phyloP scores from a whole-genome alignment of 1,140 invertebrate genomes.

The Diachasma alloeum region DNA sequence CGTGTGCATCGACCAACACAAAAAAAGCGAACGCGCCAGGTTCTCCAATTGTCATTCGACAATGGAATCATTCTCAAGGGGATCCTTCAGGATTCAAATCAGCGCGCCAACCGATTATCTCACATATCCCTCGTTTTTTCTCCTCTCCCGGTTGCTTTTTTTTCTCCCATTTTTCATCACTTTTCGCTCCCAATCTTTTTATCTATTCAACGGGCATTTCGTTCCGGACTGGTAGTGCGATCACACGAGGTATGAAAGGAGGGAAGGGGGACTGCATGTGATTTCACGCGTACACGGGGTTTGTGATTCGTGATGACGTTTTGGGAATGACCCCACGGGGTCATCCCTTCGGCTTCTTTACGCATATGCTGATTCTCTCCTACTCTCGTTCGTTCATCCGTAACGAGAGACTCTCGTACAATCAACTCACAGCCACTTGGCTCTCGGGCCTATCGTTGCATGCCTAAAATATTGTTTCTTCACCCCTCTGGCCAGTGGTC shows the following conservation, averaged over 20 bases:
- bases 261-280: background rate
- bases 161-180: background rate
- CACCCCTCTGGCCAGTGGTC: no score
- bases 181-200: conserved; percentile 2
- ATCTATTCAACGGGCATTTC: background rate
- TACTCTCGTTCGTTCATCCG: background rate
- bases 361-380: conserved; percentile 1
- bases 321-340: background rate
- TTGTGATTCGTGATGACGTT: conserved; percentile 10
- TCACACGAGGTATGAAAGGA: background rate
- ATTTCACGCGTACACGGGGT: background rate
- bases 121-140: background rate
- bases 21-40: background rate
- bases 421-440: background rate
- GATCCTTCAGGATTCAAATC: conserved; percentile 2
- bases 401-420: conserved; percentile 11
- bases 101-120: background rate
- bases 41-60: background rate
- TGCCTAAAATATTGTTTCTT: background rate
- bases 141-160: background rate
- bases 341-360: background rate
- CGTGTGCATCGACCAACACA: background rate
- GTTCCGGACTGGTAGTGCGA: background rate
- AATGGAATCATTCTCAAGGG: background rate
- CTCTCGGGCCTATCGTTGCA: background rate